Conservation (phyloP, 2,888 invertebrate genomes). For the Allygus modestus region DNA sequence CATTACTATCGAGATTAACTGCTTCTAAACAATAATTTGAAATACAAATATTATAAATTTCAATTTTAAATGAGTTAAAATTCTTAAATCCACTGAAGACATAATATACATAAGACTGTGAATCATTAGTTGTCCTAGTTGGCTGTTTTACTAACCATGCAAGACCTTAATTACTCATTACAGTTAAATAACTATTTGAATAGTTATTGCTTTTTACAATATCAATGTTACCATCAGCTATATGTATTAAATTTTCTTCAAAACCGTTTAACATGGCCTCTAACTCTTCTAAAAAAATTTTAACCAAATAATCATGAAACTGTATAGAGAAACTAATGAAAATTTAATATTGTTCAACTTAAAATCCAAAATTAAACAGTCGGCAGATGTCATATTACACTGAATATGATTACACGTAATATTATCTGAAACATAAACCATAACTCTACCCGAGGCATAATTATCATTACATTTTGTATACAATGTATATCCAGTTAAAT, state of each 20-base stretch:
- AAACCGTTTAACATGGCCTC: neutral
- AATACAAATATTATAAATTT: neutral
- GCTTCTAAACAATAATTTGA: slow-evolving; percentile 10
- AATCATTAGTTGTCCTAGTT: too few relatives aligned
- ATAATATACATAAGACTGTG: neutral
- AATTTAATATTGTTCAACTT: neutral
- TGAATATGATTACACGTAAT: neutral
- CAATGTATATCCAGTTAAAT: too few relatives aligned
- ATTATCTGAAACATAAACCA: too few relatives aligned
- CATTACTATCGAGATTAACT: neutral
- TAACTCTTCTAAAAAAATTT: neutral
- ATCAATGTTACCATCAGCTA: slow-evolving; percentile 17
- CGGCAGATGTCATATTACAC: neutral
- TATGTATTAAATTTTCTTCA: neutral
- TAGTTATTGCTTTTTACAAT: too few relatives aligned
- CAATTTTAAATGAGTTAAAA: slow-evolving; percentile 14
- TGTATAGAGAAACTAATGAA: neutral
- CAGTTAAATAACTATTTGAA: slow-evolving; percentile 21
- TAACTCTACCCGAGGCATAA: too few relatives aligned
- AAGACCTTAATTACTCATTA: too few relatives aligned
- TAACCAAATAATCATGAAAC: neutral
- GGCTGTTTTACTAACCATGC: too few relatives aligned
- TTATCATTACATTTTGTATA: too few relatives aligned
- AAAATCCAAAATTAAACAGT: slow-evolving; percentile 24
- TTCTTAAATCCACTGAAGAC: slow-evolving; percentile 9